Evolutionary conservation across 2,113 vertebrate genomes (phyloP), one percentile per base, ranked within the genome.

Genomic region (Dasyornis broadbenti): DNA sequence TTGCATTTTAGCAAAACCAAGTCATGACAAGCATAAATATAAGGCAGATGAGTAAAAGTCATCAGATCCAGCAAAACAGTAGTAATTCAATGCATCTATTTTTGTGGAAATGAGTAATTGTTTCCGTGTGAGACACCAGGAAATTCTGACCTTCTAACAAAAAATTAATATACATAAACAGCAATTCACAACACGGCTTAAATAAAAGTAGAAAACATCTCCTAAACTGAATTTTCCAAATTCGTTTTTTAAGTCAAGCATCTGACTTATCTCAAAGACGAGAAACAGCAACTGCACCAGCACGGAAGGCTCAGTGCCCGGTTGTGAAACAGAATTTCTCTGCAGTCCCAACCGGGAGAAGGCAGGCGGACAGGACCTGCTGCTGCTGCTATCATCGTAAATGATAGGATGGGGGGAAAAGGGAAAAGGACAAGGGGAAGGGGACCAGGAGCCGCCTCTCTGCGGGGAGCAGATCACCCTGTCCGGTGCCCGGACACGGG

Each of bases 301-400:
- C 24, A 7, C 2, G 40, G 19, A 9, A 18, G 22, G 17, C 17
- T 47, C 4, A 1, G 1, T 2, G 92, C 76, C 40, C 1, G 47
- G 27, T 0, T 5, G 60, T 1, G 54, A 24, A 64, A 39, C 87
- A 47, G 12, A 15, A 57, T 81, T 56, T 26, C 88, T 37, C 96
- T 13, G 96, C 96, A 90, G 76, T 76, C 92, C 94, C 95, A 86
- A 31, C 75, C 5, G 89, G 86, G 79, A 88, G 61, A 35, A 30
- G 22, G 20, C 63, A 8, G 37, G 15, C 6, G 15, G 7, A 6
- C 42, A 6, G 9, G 28, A 4, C 47, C 10, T 2, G 84, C 73
- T 7, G 60, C 71, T 15, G 1, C 71, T 10, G 2, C 35, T 15
- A 24, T 6, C 69, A 5, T 0, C 5, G 30, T 6, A 7, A 21